Evolutionary conservation across 2,113 vertebrate genomes (phyloP).

Genomic region (Fulmarus glacialis): DNA sequence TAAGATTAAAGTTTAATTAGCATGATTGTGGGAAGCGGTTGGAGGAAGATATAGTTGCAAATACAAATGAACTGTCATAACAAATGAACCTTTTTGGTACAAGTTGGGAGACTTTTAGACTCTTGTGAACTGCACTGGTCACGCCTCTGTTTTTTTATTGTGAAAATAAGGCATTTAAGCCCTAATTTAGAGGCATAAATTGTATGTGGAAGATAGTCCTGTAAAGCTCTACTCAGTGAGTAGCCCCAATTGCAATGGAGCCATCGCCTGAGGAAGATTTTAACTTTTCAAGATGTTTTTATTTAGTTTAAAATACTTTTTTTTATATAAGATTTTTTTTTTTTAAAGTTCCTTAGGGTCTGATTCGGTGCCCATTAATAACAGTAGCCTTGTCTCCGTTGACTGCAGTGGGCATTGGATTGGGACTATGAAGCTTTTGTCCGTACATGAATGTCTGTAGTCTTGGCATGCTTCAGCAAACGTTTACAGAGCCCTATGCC

Average conservation of each 20-base stretch:
- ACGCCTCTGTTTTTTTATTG: constrained; percentile 65
- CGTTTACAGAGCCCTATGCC: constrained; percentile 75
- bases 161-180: constrained; percentile 65
- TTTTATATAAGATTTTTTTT: neutral
- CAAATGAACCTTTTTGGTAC: constrained; percentile 84
- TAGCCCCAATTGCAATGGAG: constrained; percentile 43
- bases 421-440: constrained; percentile 28
- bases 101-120: constrained; percentile 75
- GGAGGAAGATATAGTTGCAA: constrained; percentile 77
- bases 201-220: neutral
- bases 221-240: constrained; percentile 54
- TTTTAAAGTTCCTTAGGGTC: neutral
- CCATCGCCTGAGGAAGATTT: constrained; percentile 16
- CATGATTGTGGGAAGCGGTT: constrained; percentile 78
- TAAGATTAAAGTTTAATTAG: constrained; percentile 82
- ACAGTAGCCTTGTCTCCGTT: constrained; percentile 1
- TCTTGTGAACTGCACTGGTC: constrained; percentile 77
- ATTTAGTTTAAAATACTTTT: constrained; percentile 17
- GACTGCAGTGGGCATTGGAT: neutral
- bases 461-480: constrained; percentile 63
- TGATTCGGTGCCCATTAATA: constrained; percentile 5
- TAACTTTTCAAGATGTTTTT: constrained; percentile 53
- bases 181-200: constrained; percentile 45
- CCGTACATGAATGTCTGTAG: constrained; percentile 55
- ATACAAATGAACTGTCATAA: constrained; percentile 79